A percentile compares a stretch with the other conserved stretches of the same genome.
Evolutionary conservation across 1,140 invertebrate genomes (phyloP).

Genomic region (Bombus balteatus): DNA sequence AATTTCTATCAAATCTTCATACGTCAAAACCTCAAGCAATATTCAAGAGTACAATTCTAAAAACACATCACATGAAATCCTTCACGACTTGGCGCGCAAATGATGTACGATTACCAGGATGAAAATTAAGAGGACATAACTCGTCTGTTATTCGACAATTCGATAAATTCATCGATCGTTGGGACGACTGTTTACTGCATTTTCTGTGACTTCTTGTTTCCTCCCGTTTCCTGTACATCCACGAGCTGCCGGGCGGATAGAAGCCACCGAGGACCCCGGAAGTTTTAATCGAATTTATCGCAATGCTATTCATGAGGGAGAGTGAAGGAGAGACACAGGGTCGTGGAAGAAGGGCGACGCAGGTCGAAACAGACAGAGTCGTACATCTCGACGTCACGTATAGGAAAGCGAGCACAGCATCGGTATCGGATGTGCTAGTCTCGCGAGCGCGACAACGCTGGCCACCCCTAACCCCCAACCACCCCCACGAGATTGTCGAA

Average conservation of each 20-base stretch:
- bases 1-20: neutral
- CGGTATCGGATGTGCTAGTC: conserved; percentile 52
- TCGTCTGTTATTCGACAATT: conserved; percentile 34
- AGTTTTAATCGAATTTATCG: conserved; percentile 83
- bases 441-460: conserved; percentile 52
- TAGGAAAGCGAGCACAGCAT: conserved; percentile 62
- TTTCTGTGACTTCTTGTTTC: conserved; percentile 61
- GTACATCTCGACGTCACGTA: conserved; percentile 80
- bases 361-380: conserved; percentile 59
- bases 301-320: conserved; percentile 82
- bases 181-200: conserved; percentile 67
- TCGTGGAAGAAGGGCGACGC: conserved; percentile 31
- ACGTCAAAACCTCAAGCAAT: neutral
- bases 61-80: too few relatives aligned
- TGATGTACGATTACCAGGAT: neutral
- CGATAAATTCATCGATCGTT: conserved; percentile 51
- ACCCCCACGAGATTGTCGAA: conserved; percentile 65
- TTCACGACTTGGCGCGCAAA: too few relatives aligned
- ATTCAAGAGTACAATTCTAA: neutral
- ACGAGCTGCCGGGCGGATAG: conserved; percentile 40
- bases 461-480: conserved; percentile 36
- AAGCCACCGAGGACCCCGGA: conserved; percentile 73
- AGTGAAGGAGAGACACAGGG: conserved; percentile 55
- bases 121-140: neutral
- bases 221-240: neutral